phyloP scores from a whole-genome alignment of 37 sponge, comb jelly and placozoan species.

The Axinella damicornis region DNA sequence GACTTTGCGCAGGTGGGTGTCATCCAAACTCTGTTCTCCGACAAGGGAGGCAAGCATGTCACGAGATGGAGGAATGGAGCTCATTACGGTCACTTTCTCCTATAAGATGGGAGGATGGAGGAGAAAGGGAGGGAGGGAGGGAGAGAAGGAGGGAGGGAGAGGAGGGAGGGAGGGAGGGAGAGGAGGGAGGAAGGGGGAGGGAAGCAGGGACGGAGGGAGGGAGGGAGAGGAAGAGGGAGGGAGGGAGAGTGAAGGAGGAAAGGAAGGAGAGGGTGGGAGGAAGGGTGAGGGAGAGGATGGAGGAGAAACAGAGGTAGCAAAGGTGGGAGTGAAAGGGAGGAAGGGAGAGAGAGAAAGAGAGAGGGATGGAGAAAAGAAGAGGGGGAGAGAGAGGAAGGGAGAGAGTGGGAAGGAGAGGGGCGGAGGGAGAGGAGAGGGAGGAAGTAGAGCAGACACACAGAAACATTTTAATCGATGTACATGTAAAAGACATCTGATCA shows the following conservation, averaged over 20 bases:
- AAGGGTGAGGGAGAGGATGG: too few species aligned
- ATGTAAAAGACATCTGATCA: background rate
- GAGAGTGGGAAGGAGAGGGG: too few species aligned
- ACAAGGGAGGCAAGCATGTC: constrained; percentile 84
- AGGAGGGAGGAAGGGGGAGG: too few species aligned
- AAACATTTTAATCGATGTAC: background rate
- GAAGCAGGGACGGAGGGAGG: background rate
- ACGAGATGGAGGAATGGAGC: constrained; percentile 62
- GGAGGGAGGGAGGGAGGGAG: background rate
- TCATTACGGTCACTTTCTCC: constrained; percentile 93
- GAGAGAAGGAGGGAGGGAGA: background rate
- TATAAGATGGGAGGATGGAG: constrained; percentile 6
- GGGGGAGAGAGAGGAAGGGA: too few species aligned
- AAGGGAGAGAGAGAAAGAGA: too few species aligned
- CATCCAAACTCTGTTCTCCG: constrained; percentile 84
- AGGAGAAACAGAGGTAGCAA: too few species aligned
- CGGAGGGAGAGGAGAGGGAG: too few species aligned
- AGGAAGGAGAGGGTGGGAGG: too few species aligned
- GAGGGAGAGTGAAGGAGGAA: too few species aligned
- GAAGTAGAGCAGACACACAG: too few species aligned
- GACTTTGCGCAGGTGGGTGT: constrained; percentile 86
- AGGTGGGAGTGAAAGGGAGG: too few species aligned
- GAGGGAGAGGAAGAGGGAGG: background rate
- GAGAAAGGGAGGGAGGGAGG: background rate
- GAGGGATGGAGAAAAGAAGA: too few species aligned